Evolutionary conservation across 2,113 vertebrate genomes (phyloP).

Genomic region (Heterotis niloticus): DNA sequence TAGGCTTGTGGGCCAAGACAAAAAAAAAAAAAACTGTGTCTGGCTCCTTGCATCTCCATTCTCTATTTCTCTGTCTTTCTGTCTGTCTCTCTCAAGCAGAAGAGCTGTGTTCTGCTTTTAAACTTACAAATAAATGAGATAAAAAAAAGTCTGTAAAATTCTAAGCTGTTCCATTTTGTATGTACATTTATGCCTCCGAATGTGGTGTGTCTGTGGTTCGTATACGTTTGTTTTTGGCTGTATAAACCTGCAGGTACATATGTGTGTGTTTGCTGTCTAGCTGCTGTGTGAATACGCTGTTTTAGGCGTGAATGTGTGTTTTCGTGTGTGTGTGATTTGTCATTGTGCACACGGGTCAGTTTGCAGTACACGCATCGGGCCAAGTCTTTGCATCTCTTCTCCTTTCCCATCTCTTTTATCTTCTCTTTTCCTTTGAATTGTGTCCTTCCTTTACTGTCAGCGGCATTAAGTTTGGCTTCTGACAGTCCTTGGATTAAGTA

Average conservation of each 20-base stretch:
- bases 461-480: conserved; percentile 8
- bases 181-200: conserved; percentile 13
- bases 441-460: conserved; percentile 41
- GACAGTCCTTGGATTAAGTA: conserved; percentile 17
- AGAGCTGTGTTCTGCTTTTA: conserved; percentile 14
- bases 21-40: conserved; percentile 6
- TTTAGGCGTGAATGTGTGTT: conserved; percentile 9
- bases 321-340: conserved; percentile 16
- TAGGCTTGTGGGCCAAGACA: conserved; percentile 10
- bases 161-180: conserved; percentile 7
- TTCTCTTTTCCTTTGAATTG: conserved; percentile 21
- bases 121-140: conserved; percentile 22
- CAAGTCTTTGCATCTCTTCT: conserved; percentile 32
- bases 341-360: conserved; percentile 22
- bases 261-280: conserved; percentile 5
- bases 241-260: neutral
- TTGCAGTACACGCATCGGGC: conserved; percentile 29
- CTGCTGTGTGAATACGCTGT: neutral
- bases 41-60: neutral
- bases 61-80: conserved; percentile 5
- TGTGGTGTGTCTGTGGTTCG: conserved; percentile 9
- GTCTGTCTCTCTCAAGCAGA: conserved; percentile 15
- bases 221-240: neutral
- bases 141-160: conserved; percentile 22
- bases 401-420: conserved; percentile 23